These are phyloP conservation scores for Pseudomugil gertrudae DNA, from an alignment of 2,797 vertebrate genomes.

Conservation along the genomic window DNA sequence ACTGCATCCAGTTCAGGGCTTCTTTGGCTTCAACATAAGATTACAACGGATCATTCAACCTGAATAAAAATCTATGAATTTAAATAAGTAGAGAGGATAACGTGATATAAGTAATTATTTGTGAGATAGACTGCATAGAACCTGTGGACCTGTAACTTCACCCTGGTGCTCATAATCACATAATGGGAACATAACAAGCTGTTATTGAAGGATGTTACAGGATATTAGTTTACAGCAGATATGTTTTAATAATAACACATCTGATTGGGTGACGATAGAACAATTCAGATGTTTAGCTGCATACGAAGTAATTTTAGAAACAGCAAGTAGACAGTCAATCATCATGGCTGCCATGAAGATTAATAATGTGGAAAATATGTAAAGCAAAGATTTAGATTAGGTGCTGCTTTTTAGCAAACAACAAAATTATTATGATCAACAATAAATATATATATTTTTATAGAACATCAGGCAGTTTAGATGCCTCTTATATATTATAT, in stretches of 20 bases:
- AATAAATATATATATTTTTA: too few relatives aligned
- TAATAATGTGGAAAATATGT: background rate
- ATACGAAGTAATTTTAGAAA: background rate
- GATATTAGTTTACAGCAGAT: background rate
- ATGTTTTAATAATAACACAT: background rate
- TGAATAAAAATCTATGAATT: background rate
- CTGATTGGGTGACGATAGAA: background rate
- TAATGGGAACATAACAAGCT: background rate
- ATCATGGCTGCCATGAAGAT: background rate
- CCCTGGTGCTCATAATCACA: background rate
- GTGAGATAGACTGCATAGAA: too few relatives aligned
- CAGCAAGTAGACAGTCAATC: background rate
- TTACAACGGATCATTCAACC: background rate
- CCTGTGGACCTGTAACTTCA: background rate
- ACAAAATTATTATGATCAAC: too few relatives aligned
- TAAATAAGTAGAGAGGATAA: background rate
- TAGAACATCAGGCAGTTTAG: too few relatives aligned
- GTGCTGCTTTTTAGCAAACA: too few relatives aligned
- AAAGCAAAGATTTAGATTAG: too few relatives aligned
- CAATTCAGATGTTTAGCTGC: background rate
- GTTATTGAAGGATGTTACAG: background rate
- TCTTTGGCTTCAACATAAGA: background rate
- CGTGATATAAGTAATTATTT: background rate
- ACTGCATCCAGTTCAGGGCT: background rate
- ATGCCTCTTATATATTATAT: too few relatives aligned